phyloP scores from a whole-genome alignment of 2,888 invertebrate species.

The Creontiades dilutus region DNA sequence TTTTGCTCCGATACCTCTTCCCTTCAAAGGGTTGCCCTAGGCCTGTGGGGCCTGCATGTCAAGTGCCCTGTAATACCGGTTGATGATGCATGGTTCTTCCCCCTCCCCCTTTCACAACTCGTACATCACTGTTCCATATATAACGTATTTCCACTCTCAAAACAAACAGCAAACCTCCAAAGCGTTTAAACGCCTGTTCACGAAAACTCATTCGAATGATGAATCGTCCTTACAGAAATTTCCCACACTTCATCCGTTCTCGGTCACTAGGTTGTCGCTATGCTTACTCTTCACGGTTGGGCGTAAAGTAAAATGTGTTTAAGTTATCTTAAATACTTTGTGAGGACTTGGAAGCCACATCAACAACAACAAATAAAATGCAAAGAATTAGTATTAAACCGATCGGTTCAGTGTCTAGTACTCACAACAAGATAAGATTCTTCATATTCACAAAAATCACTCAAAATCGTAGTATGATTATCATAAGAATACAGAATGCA shows the following conservation, averaged over 20 bases:
- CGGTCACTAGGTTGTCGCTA: not conserved
- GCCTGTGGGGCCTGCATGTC: conserved; percentile 38
- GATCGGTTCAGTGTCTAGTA: too few species aligned
- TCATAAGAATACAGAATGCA: too few species aligned
- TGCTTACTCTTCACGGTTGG: too few species aligned
- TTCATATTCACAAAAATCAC: too few species aligned
- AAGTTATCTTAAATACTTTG: too few species aligned
- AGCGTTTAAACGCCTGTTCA: conserved; percentile 14
- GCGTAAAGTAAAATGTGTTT: too few species aligned
- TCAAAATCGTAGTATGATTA: too few species aligned
- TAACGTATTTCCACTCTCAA: conserved; percentile 23
- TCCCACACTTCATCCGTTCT: not conserved
- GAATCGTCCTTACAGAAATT: not conserved
- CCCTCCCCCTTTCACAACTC: not conserved
- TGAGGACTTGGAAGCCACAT: too few species aligned
- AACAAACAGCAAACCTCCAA: conserved; percentile 19
- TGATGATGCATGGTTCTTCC: conserved; percentile 27
- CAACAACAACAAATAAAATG: too few species aligned
- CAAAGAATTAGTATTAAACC: too few species aligned
- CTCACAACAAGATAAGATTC: too few species aligned
- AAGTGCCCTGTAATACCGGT: conserved; percentile 50
- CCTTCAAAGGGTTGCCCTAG: conserved; percentile 48
- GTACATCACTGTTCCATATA: conserved; percentile 9
- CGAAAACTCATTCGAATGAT: not conserved
- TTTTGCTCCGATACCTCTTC: conserved; percentile 45